A percentile compares a stretch with the other conserved stretches of the same genome.
Evolutionary conservation across 53 echinoderm and acorn worm genomes (phyloP).

Genomic region (Echinarachnius parma): DNA sequence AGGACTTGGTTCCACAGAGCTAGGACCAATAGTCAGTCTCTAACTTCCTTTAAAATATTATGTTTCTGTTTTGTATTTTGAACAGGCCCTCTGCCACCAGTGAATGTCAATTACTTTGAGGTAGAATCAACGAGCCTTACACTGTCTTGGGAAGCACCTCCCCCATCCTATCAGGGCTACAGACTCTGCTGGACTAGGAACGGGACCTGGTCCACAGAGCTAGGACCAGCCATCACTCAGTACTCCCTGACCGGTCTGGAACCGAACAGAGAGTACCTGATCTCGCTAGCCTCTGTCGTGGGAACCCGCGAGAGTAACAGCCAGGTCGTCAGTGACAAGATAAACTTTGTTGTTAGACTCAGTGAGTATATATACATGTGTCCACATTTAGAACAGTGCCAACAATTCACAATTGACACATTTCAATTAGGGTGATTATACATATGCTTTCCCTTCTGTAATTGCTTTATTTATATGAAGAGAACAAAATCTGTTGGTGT

Average conservation of each 20-base stretch:
- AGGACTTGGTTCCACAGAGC: no score
- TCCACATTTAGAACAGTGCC: no score
- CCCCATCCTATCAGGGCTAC: not conserved
- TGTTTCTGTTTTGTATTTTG: not conserved
- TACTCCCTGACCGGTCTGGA: conserved; percentile 4
- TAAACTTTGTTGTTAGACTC: not conserved
- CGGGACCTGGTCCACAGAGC: conserved; percentile 1
- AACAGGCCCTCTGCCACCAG: conserved; percentile 15
- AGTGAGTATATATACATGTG: no score
- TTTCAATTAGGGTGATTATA: no score
- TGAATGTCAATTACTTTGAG: not conserved
- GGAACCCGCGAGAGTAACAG: not conserved
- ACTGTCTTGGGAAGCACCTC: not conserved
- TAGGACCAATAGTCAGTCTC: no score
- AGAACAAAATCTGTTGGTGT: no score
- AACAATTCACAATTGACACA: no score
- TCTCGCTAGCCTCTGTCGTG: conserved; percentile 18
- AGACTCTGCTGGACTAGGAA: conserved; percentile 17
- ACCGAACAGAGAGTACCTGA: conserved; percentile 11
- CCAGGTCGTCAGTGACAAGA: conserved; percentile 24
- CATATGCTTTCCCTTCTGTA: no score
- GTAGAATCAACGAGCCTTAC: conserved; percentile 14
- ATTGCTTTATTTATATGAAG: no score
- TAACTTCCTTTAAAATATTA: no score
- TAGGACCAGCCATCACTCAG: not conserved